Evolutionary conservation across 2,888 invertebrate genomes (phyloP).

Genomic region (Heliconius erato): DNA sequence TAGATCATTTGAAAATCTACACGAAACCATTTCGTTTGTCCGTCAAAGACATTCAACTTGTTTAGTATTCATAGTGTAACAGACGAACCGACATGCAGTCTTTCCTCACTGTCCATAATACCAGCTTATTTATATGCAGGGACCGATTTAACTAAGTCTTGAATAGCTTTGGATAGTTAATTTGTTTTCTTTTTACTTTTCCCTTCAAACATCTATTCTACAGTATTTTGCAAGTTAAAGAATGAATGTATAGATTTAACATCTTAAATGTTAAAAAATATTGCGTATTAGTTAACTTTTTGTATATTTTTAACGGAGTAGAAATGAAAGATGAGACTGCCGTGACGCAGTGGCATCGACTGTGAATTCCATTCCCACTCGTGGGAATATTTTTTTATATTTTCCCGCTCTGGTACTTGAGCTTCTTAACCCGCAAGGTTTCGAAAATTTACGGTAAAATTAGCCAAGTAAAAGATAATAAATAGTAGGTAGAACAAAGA

Average conservation of each 20-base stretch:
- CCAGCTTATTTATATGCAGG: conserved; percentile 52
- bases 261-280: no score
- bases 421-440: no score
- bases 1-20: conserved; percentile 29
- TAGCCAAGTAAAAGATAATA: no score
- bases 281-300: no score
- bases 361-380: no score
- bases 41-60: conserved; percentile 33
- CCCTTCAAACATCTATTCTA: background rate
- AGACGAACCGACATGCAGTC: conserved; percentile 59
- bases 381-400: no score
- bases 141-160: conserved; percentile 44
- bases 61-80: conserved; percentile 55
- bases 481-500: no score
- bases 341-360: no score
- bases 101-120: conserved; percentile 56
- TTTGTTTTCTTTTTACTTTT: conserved; percentile 23
- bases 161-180: conserved; percentile 43
- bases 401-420: no score
- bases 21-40: conserved; percentile 28
- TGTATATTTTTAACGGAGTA: no score
- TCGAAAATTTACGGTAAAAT: no score
- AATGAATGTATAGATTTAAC: background rate
- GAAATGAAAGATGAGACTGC: no score
- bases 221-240: background rate